Evolutionary conservation across 2,113 vertebrate species (phyloP).

Genomic region (Rhagologus leucostigma): DNA sequence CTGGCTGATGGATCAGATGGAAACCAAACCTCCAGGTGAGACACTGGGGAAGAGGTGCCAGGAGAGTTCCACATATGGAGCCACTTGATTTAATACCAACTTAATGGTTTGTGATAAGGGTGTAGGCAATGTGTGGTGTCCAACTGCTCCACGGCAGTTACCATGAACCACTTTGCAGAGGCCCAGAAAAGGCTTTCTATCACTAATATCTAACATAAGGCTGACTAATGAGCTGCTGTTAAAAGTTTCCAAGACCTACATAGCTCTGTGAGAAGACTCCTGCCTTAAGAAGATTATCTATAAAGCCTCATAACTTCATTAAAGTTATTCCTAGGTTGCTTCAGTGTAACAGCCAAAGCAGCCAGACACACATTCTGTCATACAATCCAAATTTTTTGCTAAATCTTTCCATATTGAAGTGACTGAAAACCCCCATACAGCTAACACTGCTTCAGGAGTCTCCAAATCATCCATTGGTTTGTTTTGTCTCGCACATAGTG

Average conservation of each 20-base stretch:
- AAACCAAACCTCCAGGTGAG: not conserved
- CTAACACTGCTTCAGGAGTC: not conserved
- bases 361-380: not conserved
- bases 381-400: not conserved
- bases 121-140: no score
- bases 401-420: not conserved
- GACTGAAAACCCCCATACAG: not conserved
- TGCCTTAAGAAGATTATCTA: not conserved
- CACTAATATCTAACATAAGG: not conserved
- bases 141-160: not conserved
- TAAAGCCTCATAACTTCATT: not conserved
- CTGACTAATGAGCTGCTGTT: not conserved
- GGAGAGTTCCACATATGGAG: rapidly evolving
- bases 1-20: not conserved
- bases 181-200: not conserved
- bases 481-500: not conserved
- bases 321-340: not conserved
- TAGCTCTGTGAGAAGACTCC: not conserved
- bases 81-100: not conserved
- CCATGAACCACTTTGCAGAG: not conserved
- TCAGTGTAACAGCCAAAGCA: not conserved
- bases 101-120: not conserved
- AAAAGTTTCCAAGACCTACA: not conserved
- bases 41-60: not conserved
- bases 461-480: not conserved